phyloP scores from a whole-genome alignment of 2,888 invertebrate genomes.

The Eupithecia abbreviata region DNA sequence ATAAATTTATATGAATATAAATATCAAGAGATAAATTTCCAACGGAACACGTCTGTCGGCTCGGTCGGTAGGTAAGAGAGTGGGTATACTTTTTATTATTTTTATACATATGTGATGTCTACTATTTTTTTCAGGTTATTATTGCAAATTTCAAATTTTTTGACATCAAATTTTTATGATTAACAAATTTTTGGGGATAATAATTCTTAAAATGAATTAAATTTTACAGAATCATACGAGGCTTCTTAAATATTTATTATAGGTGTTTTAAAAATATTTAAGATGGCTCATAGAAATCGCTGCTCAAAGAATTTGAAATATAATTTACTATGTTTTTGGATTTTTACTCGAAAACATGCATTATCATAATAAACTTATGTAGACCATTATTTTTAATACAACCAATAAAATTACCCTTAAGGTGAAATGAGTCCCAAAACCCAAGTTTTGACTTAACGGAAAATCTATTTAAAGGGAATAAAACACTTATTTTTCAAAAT shows the following conservation, averaged over 20 bases:
- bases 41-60: slow-evolving; percentile 57
- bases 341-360: slow-evolving; percentile 1
- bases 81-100: slow-evolving; percentile 40
- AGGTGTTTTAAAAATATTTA: too few relatives aligned
- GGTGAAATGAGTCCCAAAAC: too few relatives aligned
- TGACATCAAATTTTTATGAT: background rate
- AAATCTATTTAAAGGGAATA: too few relatives aligned
- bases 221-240: background rate
- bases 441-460: too few relatives aligned
- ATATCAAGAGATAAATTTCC: slow-evolving; percentile 6
- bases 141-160: slow-evolving; percentile 25
- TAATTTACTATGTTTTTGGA: background rate
- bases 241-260: background rate
- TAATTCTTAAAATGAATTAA: background rate
- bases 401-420: background rate
- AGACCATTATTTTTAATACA: background rate
- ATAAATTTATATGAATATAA: slow-evolving; percentile 24
- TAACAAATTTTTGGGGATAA: background rate
- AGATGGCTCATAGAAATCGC: background rate
- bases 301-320: slow-evolving; percentile 20
- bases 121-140: slow-evolving; percentile 25
- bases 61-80: slow-evolving; percentile 67
- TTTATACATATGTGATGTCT: slow-evolving; percentile 29
- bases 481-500: too few relatives aligned
- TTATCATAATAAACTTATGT: background rate